A percentile compares a stretch with the other conserved stretches of the same genome.
These are phyloP conservation scores for Lamellibrachia luymesi DNA, from an alignment of 1,140 invertebrate genomes.

Conservation along the genomic window DNA sequence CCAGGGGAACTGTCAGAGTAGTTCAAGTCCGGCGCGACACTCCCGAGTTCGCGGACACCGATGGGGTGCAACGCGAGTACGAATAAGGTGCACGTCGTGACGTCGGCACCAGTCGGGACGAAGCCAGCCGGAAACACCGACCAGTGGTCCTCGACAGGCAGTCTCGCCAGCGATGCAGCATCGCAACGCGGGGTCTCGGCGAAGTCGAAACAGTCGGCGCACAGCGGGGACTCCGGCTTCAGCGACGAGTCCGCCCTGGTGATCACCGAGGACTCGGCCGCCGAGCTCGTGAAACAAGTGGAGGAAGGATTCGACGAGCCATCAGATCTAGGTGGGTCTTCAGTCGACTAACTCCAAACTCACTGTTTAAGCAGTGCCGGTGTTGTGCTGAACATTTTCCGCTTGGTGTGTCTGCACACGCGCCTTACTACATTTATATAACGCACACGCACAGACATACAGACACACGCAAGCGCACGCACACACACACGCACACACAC, in stretches of 20 bases:
- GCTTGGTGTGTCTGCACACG: too few relatives aligned
- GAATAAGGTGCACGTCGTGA: conserved; percentile 7
- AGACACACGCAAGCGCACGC: too few relatives aligned
- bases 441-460: too few relatives aligned
- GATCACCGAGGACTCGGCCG: conserved; percentile 44
- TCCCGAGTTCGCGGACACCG: neutral
- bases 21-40: neutral
- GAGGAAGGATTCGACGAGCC: conserved; percentile 33
- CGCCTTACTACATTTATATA: too few relatives aligned
- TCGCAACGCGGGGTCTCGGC: conserved; percentile 38
- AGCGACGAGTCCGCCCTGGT: conserved; percentile 38
- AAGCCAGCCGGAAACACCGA: neutral
- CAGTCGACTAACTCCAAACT: neutral
- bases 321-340: conserved; percentile 10
- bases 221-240: conserved; percentile 46
- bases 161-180: neutral
- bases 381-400: too few relatives aligned
- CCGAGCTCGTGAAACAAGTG: conserved; percentile 32
- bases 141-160: neutral
- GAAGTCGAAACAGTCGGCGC: conserved; percentile 39
- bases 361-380: too few relatives aligned
- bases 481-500: too few relatives aligned
- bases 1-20: too few relatives aligned
- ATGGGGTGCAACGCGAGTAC: neutral
- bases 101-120: neutral